Conservation (phyloP, 1,140 invertebrate genomes). For the Drosophila repletoides region DNA sequence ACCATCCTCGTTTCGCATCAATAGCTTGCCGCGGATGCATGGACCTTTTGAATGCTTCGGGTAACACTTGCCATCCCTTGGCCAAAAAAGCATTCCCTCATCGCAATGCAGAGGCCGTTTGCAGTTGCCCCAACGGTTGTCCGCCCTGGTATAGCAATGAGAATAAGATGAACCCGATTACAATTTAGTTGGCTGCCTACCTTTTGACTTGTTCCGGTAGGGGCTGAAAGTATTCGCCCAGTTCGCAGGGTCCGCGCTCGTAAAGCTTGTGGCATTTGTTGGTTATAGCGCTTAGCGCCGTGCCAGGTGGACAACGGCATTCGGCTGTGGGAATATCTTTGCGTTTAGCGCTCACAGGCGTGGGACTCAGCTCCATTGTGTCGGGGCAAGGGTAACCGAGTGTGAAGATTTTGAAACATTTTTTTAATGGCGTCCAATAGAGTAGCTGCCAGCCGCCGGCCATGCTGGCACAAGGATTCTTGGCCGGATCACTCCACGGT, state of each 20-base stretch:
- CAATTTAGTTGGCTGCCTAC: constrained; percentile 3
- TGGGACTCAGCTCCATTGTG: constrained; percentile 90
- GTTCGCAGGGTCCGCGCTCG: constrained; percentile 87
- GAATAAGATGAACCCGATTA: not conserved
- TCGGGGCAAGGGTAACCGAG: constrained; percentile 91
- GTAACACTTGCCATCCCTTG: constrained; percentile 88
- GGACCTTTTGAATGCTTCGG: constrained; percentile 87
- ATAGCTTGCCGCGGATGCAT: constrained; percentile 88
- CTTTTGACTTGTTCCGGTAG: constrained; percentile 54
- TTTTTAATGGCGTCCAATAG: constrained; percentile 91
- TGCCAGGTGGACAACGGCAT: constrained; percentile 90
- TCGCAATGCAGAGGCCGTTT: constrained; percentile 85
- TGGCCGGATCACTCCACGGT: constrained; percentile 90
- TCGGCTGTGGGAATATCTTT: constrained; percentile 84
- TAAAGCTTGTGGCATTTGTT: constrained; percentile 88
- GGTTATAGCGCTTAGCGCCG: constrained; percentile 85
- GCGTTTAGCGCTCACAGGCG: constrained; percentile 55
- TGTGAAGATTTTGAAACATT: constrained; percentile 93
- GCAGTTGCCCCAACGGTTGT: constrained; percentile 87
- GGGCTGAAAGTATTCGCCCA: constrained; percentile 84
- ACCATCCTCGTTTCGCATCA: constrained; percentile 84
- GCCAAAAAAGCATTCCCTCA: constrained; percentile 87
- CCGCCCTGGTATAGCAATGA: constrained; percentile 30
- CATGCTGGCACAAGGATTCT: constrained; percentile 90
- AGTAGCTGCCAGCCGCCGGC: constrained; percentile 92